phyloP scores from a whole-genome alignment of 2,888 invertebrate species.

The Patella caerulea region DNA sequence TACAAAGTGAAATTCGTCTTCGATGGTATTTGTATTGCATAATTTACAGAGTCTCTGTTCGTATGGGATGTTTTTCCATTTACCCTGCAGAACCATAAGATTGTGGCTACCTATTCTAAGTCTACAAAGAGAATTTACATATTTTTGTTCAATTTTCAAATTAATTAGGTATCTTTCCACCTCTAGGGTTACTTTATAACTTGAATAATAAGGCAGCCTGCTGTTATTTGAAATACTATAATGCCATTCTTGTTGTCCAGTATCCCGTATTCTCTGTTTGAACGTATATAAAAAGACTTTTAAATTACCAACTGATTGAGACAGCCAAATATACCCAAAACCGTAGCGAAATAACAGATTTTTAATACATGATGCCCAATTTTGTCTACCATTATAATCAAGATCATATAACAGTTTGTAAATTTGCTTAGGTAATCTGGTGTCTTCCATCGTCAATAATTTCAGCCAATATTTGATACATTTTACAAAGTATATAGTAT shows the following conservation, averaged over 20 bases:
- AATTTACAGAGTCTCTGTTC: neutral
- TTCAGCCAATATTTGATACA: slow-evolving; percentile 5
- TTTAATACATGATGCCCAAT: slow-evolving; percentile 2
- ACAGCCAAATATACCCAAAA: neutral
- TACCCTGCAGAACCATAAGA: neutral
- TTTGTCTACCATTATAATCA: neutral
- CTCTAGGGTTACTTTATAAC: neutral
- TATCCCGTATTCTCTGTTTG: no score
- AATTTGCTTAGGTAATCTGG: neutral
- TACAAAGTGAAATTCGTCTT: neutral
- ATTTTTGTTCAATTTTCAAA: neutral
- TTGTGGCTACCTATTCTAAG: neutral
- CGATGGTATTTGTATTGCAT: neutral
- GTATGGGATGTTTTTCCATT: neutral
- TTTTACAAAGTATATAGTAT: neutral
- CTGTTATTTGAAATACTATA: no score
- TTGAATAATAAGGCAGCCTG: neutral
- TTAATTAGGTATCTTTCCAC: neutral
- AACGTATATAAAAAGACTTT: neutral
- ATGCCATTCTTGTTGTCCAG: no score
- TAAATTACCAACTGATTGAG: neutral
- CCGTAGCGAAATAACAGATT: neutral
- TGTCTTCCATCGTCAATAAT: neutral
- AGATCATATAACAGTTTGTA: neutral
- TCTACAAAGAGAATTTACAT: neutral